Evolutionary conservation across 1,140 invertebrate genomes (phyloP).

Genomic region (Drosophila ironensis): DNA sequence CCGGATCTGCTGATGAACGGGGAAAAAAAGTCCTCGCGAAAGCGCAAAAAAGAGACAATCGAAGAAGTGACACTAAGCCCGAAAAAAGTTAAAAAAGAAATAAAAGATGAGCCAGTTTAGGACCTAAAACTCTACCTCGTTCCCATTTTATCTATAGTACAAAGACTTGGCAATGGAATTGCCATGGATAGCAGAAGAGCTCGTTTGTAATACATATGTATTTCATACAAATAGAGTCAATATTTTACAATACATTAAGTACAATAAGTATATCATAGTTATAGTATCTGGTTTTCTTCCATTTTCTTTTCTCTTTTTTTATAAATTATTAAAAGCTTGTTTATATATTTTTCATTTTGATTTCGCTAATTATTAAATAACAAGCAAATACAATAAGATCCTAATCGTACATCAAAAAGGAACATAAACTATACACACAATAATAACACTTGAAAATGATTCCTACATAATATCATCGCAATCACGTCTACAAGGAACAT

Average conservation of each 20-base stretch:
- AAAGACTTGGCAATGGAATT: conserved; percentile 18
- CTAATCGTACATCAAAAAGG: conserved; percentile 63
- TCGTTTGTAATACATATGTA: conserved; percentile 69
- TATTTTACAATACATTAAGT: conserved; percentile 79
- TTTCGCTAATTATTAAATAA: conserved; percentile 76
- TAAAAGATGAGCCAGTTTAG: conserved; percentile 65
- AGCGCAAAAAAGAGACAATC: conserved; percentile 31
- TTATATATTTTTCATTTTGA: conserved; percentile 60
- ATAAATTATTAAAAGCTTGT: conserved; percentile 73
- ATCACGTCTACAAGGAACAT: conserved; percentile 71
- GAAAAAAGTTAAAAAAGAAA: conserved; percentile 65
- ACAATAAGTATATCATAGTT: conserved; percentile 67
- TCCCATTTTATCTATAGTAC: conserved; percentile 18
- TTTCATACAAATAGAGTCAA: conserved; percentile 80
- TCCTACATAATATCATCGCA: conserved; percentile 29
- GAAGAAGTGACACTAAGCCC: conserved; percentile 13
- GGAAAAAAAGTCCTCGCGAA: conserved; percentile 25
- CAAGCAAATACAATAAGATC: conserved; percentile 67
- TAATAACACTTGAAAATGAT: conserved; percentile 42
- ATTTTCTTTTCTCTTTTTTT: conserved; percentile 35
- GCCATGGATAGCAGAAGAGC: background rate
- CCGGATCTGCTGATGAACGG: conserved; percentile 1
- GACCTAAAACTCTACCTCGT: conserved; percentile 14
- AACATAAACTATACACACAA: conserved; percentile 55
- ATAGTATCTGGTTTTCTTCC: conserved; percentile 27